These are phyloP conservation scores for Rhinophrynus dorsalis DNA, from an alignment of 2,797 vertebrate species.

Conservation along the genomic window DNA sequence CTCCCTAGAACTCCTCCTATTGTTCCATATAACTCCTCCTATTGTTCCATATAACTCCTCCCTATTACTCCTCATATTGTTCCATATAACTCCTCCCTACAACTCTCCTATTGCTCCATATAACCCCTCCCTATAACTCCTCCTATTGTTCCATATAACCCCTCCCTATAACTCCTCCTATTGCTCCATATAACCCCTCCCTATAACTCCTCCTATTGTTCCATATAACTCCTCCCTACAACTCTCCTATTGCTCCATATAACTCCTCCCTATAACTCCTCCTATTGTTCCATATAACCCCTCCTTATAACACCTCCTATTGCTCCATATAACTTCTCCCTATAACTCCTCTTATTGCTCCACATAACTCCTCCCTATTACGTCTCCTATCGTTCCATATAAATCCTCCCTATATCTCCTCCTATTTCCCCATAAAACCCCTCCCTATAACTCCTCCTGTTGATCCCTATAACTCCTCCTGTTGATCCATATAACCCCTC, in stretches of 20 bases:
- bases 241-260: neutral
- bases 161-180: neutral
- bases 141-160: conserved; percentile 1
- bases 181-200: neutral
- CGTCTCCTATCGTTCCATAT: neutral
- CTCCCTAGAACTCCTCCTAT: neutral
- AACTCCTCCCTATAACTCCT: neutral
- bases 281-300: no score
- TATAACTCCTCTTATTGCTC: neutral
- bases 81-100: no score
- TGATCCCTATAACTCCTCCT: no score
- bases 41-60: neutral
- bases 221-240: no score
- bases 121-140: no score
- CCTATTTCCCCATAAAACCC: no score
- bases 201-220: neutral
- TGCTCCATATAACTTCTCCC: neutral
- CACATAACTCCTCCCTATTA: no score
- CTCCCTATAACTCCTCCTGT: neutral
- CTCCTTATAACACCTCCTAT: neutral
- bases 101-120: no score
- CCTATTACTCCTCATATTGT: neutral
- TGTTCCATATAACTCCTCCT: neutral
- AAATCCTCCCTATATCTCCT: neutral
- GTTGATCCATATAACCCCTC: conserved; percentile 3